Percentiles rank a stretch among this genome's conserved stretches.
These are phyloP conservation scores for Calameuta idolon DNA, from an alignment of 2,888 invertebrate species.

Conservation along the genomic window DNA sequence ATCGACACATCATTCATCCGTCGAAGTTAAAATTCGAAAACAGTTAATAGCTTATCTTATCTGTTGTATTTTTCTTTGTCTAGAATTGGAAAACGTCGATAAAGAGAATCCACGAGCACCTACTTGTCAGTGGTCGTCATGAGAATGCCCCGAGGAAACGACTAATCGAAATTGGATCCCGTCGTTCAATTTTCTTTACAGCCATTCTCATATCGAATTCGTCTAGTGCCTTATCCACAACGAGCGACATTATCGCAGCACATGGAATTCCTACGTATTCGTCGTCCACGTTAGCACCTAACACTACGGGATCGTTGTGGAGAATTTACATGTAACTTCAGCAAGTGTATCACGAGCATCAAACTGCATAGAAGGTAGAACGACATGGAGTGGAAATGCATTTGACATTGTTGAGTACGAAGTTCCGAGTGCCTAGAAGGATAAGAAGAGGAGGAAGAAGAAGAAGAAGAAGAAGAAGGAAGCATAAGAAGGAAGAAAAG, in stretches of 20 bases:
- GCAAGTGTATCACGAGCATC: neutral
- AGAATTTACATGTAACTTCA: conserved; percentile 2
- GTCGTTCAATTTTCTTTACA: neutral
- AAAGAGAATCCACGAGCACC: neutral
- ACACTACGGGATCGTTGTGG: conserved; percentile 7
- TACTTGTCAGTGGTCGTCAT: neutral
- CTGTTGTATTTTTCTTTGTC: neutral
- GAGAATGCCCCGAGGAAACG: neutral
- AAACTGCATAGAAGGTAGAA: neutral
- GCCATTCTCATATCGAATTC: neutral
- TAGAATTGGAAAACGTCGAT: neutral
- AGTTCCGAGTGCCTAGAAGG: neutral
- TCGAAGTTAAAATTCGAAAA: neutral
- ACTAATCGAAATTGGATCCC: neutral
- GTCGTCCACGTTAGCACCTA: neutral
- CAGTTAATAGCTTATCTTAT: neutral
- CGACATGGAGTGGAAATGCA: neutral
- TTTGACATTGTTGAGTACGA: neutral
- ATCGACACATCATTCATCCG: neutral
- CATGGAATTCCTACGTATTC: neutral
- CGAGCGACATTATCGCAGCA: neutral
- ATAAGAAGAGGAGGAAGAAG: no score
- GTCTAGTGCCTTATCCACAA: neutral
- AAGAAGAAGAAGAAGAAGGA: neutral
- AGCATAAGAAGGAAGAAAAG: neutral